Base-by-base conservation (phyloP, 2,888 invertebrate genomes). In the Melieria picta region DNA sequence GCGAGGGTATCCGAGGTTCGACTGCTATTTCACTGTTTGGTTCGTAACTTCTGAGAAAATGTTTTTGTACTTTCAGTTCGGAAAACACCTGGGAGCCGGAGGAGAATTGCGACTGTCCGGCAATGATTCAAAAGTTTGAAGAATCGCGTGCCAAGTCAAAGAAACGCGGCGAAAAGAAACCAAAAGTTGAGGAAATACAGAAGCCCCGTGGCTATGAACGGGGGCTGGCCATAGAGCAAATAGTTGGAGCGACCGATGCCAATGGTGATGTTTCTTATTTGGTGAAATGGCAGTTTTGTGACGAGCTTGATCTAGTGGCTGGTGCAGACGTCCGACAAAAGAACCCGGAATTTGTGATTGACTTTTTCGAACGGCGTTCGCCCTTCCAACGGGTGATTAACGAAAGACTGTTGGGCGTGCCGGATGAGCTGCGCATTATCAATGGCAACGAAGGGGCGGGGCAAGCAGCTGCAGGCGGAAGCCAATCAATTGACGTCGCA, bases 1-100 rank as follows among this genome's bases (percentile, higher is more conserved):
- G 93, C 92, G 93, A 80, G 94, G 94, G 4, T 95, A 94, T 82
- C 91, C 91, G 13, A 92, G 93, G 83, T 91, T 87, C 87, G 88
- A 85, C 30, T 30, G 30, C 3, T 30, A 30, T 30, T 30, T 30
- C 30, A 30, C 30, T 2, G 30, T 30, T 30, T 30, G 30, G 3
- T 30, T 30, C 30, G 3, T 30, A 30, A 30, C 30, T 30, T 30
- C 3, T 30, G 30, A 30, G 30, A 30, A 30, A 30, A 30, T 30
- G 30, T 3, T 3, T 30, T 30, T 45, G 1, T 10, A 56, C 57
- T 85, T 86, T n/a, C 78, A 89, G 90, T 82, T 92, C 92, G 7
- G 97, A 98, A 78, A 98, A 98, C 81, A 97, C 98, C 0, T 98
- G 98, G 98, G 98, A 98, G 81, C 98, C 98, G 0, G 95, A 95